Evolutionary conservation across 2,113 vertebrate genomes (phyloP).

Genomic region (Cairina moschata): DNA sequence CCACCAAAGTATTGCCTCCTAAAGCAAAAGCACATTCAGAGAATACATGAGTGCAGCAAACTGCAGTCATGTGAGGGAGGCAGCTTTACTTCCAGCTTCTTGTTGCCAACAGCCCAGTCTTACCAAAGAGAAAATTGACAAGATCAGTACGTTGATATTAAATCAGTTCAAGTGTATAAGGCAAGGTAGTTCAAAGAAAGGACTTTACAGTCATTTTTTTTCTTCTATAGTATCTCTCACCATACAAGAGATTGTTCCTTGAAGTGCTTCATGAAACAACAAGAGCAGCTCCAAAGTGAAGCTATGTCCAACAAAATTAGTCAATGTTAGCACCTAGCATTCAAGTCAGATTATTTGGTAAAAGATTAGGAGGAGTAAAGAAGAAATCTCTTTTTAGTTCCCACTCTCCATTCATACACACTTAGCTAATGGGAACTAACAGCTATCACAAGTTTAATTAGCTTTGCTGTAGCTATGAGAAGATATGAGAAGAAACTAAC

Average conservation of each 20-base stretch:
- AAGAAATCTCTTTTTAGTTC: background rate
- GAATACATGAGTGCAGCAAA: background rate
- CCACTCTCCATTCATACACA: background rate
- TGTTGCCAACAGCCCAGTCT: background rate
- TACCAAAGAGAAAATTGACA: background rate
- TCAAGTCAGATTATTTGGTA: background rate
- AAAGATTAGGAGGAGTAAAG: background rate
- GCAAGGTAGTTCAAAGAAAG: background rate
- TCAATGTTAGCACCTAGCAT: background rate
- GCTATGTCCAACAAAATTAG: background rate
- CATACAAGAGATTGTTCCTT: background rate
- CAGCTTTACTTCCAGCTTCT: background rate
- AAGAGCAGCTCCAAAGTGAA: background rate
- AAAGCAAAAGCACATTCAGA: background rate
- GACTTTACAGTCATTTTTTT: background rate
- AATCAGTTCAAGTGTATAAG: background rate
- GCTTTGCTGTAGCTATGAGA: background rate
- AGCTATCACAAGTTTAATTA: background rate
- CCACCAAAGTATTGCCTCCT: rapidly evolving
- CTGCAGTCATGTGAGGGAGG: background rate
- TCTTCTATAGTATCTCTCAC: background rate
- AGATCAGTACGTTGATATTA: background rate
- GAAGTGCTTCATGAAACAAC: background rate
- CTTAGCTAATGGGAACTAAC: background rate
- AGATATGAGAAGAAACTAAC: background rate